Percentiles rank a stretch among this genome's conserved stretches.
Conservation (phyloP, 2,888 invertebrate species). For the Leucania comma region DNA sequence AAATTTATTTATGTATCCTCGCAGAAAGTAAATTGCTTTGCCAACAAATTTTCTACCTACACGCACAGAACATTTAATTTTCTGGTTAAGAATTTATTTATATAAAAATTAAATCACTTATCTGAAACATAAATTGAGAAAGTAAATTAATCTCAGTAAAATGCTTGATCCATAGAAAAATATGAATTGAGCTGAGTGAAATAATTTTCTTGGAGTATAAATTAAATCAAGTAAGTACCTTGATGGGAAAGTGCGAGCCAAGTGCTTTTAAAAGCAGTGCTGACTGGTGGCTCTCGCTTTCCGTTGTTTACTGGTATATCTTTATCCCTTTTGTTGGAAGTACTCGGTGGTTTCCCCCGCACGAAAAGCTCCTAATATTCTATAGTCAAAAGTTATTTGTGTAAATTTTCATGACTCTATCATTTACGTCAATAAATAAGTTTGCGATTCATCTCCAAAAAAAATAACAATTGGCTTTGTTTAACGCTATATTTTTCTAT, state of each 20-base stretch:
- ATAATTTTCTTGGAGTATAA: constrained; percentile 55
- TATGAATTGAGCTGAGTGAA: constrained; percentile 50
- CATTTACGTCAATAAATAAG: no score
- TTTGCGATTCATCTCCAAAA: not conserved
- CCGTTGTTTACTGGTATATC: constrained; percentile 37
- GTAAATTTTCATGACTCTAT: not conserved
- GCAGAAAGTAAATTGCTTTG: constrained; percentile 73
- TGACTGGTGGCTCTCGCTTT: constrained; percentile 31
- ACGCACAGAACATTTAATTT: constrained; percentile 56
- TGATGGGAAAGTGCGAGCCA: constrained; percentile 34
- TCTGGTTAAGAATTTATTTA: constrained; percentile 44
- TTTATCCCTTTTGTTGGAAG: constrained; percentile 22
- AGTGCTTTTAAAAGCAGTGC: constrained; percentile 36
- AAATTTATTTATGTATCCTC: constrained; percentile 78
- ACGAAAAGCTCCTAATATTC: not conserved
- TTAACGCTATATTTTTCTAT: not conserved
- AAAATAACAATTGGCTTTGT: not conserved
- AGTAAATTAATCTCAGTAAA: constrained; percentile 55
- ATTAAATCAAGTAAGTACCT: constrained; percentile 57
- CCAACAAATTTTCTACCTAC: constrained; percentile 64
- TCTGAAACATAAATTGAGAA: constrained; percentile 48
- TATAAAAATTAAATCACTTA: constrained; percentile 55
- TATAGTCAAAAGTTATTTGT: not conserved
- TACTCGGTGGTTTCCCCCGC: not conserved
- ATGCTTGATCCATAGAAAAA: constrained; percentile 52